These are phyloP conservation scores for Zoanthus sociatus DNA, from an alignment of 92 coral and sea anemone species.

Conservation along the genomic window DNA sequence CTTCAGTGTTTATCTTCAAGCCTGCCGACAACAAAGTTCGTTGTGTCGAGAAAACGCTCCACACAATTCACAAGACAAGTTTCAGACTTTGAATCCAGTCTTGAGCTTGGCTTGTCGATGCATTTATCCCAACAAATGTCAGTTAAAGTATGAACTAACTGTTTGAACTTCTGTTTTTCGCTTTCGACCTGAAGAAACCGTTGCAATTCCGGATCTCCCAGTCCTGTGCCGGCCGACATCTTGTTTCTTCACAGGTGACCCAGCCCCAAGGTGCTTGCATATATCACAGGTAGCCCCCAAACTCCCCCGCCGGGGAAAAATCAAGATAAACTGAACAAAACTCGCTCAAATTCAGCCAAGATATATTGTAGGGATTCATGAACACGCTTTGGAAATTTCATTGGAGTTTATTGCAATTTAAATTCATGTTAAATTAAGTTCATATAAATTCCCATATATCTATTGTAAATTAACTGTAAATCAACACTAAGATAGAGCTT, in stretches of 20 bases:
- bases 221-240: background rate
- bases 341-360: too few species aligned
- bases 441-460: too few species aligned
- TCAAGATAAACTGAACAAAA: too few species aligned
- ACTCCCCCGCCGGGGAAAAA: too few species aligned
- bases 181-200: constrained; percentile 82
- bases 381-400: too few species aligned
- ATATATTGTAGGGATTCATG: too few species aligned
- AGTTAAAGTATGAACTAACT: constrained; percentile 85
- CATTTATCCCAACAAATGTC: constrained; percentile 96
- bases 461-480: too few species aligned
- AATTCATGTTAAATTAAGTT: too few species aligned
- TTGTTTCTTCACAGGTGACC: background rate
- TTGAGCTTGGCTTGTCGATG: constrained; percentile 84
- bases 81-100: constrained; percentile 84
- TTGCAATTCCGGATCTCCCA: constrained; percentile 77
- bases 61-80: constrained; percentile 93
- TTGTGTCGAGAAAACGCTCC: constrained; percentile 90
- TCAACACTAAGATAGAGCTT: too few species aligned
- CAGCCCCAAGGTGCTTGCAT: too few species aligned
- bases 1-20: constrained; percentile 41
- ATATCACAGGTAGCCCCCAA: too few species aligned
- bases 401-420: too few species aligned
- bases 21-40: constrained; percentile 81
- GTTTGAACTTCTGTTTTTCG: constrained; percentile 84